Evolutionary conservation across 2,113 vertebrate species (phyloP).

Genomic region (Aramus guarauna): DNA sequence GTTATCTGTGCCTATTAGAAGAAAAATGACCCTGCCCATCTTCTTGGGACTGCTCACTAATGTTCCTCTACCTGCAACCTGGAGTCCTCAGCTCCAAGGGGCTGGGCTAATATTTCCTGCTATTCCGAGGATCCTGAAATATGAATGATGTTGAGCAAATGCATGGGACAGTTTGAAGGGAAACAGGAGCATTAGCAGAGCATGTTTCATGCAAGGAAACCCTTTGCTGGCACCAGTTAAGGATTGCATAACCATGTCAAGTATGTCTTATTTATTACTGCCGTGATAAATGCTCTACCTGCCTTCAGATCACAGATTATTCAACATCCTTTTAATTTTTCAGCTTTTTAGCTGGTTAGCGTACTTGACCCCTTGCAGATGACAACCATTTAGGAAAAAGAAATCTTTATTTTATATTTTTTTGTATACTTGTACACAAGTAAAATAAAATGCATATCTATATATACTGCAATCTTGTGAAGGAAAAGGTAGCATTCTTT

Average conservation of each 20-base stretch:
- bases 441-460: slow-evolving; percentile 99
- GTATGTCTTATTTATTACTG: neutral
- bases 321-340: neutral
- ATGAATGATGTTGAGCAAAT: rapidly evolving
- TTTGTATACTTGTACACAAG: slow-evolving; percentile 94
- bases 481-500: slow-evolving; percentile 85
- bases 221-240: neutral
- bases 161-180: neutral
- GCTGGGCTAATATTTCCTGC: neutral
- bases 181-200: neutral
- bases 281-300: neutral
- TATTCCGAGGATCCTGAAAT: neutral
- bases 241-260: neutral
- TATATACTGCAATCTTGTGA: slow-evolving; percentile 86
- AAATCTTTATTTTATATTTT: slow-evolving; percentile 87
- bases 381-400: slow-evolving; percentile 70
- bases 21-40: neutral
- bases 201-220: neutral
- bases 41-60: neutral
- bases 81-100: neutral
- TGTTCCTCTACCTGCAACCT: neutral
- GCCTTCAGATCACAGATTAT: neutral
- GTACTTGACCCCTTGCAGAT: neutral
- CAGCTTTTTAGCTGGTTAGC: neutral
- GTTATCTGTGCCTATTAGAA: neutral